Evolutionary conservation across 2,113 vertebrate genomes (phyloP).

Genomic region (Otis tarda): DNA sequence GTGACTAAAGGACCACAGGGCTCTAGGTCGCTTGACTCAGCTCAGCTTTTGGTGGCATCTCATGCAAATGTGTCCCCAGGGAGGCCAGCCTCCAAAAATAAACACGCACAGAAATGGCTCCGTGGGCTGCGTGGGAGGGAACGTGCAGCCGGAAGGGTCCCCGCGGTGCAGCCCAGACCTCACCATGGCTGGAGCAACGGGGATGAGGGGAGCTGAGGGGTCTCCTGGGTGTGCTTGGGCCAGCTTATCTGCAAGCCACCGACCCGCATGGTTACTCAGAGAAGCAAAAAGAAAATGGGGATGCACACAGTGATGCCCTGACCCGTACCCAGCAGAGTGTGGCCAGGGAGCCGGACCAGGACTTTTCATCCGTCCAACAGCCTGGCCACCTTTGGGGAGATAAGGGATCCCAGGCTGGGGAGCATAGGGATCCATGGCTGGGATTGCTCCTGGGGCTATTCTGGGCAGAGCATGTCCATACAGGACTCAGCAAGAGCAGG

Average conservation of each 20-base stretch:
- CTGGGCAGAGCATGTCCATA: fast-evolving
- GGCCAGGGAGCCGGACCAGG: fast-evolving
- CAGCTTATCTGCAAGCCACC: not conserved
- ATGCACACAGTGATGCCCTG: not conserved
- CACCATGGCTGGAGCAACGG: not conserved
- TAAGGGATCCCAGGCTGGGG: not conserved
- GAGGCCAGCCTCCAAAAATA: not conserved
- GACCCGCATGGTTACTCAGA: not conserved
- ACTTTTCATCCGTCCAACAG: not conserved
- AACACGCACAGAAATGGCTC: not conserved
- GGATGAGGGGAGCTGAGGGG: not conserved
- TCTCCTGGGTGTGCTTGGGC: too few relatives aligned
- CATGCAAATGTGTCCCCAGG: not conserved
- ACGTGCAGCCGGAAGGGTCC: fast-evolving
- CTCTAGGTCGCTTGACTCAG: not conserved
- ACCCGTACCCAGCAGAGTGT: not conserved
- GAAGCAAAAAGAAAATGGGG: not conserved
- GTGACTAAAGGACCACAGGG: fast-evolving
- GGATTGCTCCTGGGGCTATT: not conserved
- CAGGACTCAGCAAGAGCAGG: not conserved
- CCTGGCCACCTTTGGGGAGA: not conserved
- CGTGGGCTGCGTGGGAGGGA: not conserved
- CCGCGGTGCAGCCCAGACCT: fast-evolving
- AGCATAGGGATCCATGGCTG: not conserved
- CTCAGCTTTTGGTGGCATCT: not conserved